Conservation (phyloP, 2,113 vertebrate genomes). For the Illadopsis cleaveri region DNA sequence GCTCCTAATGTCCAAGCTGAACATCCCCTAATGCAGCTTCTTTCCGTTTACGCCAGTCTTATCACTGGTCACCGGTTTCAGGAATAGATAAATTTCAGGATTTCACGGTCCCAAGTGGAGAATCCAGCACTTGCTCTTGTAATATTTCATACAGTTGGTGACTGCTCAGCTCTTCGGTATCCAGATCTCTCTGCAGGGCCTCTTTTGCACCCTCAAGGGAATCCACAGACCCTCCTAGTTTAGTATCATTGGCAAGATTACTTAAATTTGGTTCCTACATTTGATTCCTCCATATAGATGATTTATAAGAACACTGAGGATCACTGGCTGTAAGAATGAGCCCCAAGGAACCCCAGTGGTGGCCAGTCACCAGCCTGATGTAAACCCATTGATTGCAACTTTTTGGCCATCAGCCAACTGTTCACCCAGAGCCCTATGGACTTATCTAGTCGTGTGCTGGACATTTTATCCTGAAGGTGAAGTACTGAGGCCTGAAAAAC, state of each 20-base stretch:
- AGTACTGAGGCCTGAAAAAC: background rate
- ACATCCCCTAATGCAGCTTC: background rate
- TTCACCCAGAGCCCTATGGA: background rate
- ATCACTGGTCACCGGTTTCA: background rate
- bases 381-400: background rate
- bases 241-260: accelerated
- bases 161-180: background rate
- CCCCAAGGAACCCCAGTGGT: background rate
- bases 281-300: background rate
- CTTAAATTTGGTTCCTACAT: background rate
- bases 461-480: background rate
- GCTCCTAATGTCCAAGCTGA: background rate
- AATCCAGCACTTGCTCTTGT: background rate
- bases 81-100: background rate
- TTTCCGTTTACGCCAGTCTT: background rate
- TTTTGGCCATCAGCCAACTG: background rate
- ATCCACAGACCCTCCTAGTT: background rate
- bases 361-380: background rate
- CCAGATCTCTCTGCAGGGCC: background rate
- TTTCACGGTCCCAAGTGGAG: background rate
- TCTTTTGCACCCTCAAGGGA: background rate
- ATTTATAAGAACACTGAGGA: background rate
- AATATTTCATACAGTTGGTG: background rate
- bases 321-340: background rate
- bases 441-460: background rate